phyloP scores from a whole-genome alignment of 2,888 invertebrate species.

The Blastobasis lacticolella region DNA sequence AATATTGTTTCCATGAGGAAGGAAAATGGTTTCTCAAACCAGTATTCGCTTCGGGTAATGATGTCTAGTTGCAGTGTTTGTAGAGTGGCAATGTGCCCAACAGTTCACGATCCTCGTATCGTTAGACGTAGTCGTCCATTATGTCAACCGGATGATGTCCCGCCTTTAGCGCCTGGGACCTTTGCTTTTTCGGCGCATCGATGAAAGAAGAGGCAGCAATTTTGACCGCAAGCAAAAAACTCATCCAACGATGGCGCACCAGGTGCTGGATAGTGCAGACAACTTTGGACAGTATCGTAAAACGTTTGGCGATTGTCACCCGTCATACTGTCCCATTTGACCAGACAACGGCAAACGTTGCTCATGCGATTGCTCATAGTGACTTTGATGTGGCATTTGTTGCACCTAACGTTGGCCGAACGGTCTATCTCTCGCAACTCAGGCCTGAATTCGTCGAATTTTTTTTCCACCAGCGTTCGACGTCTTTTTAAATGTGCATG shows the following conservation, averaged over 20 bases:
- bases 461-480: not conserved
- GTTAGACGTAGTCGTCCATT: too few species aligned
- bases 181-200: not conserved
- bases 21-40: too few species aligned
- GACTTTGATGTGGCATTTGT: conserved; percentile 1
- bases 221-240: not conserved
- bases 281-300: not conserved
- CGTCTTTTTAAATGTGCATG: not conserved
- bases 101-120: too few species aligned
- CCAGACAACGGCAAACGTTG: conserved; percentile 1
- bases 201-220: not conserved
- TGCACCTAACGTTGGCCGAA: not conserved
- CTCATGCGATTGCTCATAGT: not conserved
- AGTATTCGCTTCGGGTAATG: too few species aligned
- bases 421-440: not conserved
- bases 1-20: too few species aligned
- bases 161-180: not conserved
- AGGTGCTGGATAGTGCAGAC: not conserved
- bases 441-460: not conserved
- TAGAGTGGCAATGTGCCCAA: too few species aligned
- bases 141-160: not conserved
- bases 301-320: not conserved
- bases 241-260: not conserved
- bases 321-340: not conserved
- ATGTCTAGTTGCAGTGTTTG: too few species aligned